Percentiles rank a stretch among this genome's conserved stretches.
Evolutionary conservation across 2,888 invertebrate genomes (phyloP).

Genomic region (Andrena praecox): DNA sequence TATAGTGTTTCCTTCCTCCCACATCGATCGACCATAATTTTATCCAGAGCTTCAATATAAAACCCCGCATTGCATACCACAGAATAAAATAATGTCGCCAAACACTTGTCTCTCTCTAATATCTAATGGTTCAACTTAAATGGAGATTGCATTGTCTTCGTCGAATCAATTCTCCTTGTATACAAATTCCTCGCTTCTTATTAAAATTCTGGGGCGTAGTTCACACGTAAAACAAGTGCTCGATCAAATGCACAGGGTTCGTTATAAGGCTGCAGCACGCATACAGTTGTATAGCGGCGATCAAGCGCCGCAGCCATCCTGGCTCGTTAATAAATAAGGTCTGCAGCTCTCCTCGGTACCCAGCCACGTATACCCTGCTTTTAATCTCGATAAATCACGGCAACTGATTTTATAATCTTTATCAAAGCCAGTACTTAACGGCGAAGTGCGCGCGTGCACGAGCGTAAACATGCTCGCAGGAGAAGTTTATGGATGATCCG

Average conservation of each 20-base stretch:
- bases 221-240: neutral
- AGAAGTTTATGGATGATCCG: constrained; percentile 22
- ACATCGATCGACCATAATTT: too few species aligned
- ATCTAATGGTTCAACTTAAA: too few species aligned
- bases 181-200: too few species aligned
- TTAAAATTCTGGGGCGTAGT: too few species aligned
- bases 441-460: neutral
- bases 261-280: neutral
- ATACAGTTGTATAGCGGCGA: neutral
- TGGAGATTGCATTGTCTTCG: too few species aligned
- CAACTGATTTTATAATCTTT: constrained; percentile 75
- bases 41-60: too few species aligned
- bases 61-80: too few species aligned
- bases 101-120: too few species aligned
- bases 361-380: constrained; percentile 49
- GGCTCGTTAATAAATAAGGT: constrained; percentile 31
- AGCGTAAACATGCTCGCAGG: neutral
- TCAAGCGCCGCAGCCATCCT: neutral
- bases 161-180: too few species aligned
- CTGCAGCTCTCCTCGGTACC: neutral
- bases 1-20: constrained; percentile 1
- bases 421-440: constrained; percentile 65
- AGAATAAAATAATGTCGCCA: too few species aligned
- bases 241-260: too few species aligned
- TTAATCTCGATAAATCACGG: constrained; percentile 72